Evolutionary conservation across 2,888 invertebrate genomes (phyloP).

Genomic region (Synanthedon vespiformis): DNA sequence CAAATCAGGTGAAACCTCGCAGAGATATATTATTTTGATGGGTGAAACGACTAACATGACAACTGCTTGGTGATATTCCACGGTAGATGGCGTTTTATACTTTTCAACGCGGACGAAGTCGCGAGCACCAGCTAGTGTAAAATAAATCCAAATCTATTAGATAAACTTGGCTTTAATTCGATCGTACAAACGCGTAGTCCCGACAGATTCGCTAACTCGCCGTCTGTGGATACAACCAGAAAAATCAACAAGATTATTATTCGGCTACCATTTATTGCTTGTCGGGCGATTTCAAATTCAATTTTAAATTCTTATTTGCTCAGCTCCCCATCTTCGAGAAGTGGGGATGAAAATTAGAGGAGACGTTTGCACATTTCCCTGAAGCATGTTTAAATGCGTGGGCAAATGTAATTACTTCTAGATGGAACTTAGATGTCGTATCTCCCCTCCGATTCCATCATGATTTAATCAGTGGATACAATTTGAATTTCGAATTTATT

Average conservation of each 20-base stretch:
- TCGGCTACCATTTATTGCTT: slow-evolving; percentile 10
- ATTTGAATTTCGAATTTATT: slow-evolving; percentile 10
- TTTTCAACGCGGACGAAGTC: no score
- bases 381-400: slow-evolving; percentile 41
- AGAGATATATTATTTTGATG: no score
- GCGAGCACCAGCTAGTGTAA: no score
- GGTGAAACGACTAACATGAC: no score
- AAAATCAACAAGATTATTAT: slow-evolving; percentile 27
- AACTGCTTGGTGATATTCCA: no score
- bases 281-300: slow-evolving; percentile 37
- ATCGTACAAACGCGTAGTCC: no score
- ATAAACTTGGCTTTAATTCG: no score
- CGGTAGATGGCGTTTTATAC: no score
- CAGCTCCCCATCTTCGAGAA: slow-evolving; percentile 18
- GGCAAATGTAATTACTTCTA: slow-evolving; percentile 49
- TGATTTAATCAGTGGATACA: slow-evolving; percentile 38
- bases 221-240: background rate
- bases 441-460: slow-evolving; percentile 22
- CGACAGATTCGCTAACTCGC: no score
- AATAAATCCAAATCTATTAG: no score
- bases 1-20: no score
- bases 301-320: slow-evolving; percentile 53
- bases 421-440: slow-evolving; percentile 21
- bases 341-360: slow-evolving; percentile 29
- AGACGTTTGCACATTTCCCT: slow-evolving; percentile 42